Percentiles rank a stretch among this genome's conserved stretches.
Conservation (phyloP, 2,888 invertebrate genomes). For the Colletes collaris region DNA sequence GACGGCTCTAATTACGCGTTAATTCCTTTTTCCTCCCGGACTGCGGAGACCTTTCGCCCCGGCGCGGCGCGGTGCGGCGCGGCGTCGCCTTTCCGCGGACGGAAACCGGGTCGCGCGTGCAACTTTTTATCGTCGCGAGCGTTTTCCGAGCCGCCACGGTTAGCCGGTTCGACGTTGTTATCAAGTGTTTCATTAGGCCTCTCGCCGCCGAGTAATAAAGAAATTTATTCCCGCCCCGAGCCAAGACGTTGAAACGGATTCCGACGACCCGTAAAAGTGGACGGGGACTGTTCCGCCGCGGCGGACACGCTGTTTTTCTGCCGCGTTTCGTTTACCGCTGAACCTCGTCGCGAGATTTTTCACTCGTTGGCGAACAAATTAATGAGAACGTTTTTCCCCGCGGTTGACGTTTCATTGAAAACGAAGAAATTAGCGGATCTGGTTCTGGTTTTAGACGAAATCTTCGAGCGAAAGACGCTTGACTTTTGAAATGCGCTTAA, state of each 20-base stretch:
- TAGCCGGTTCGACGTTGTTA: conserved; percentile 44
- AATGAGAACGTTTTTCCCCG: too few relatives aligned
- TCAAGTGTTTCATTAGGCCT: conserved; percentile 48
- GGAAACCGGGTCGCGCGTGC: conserved; percentile 23
- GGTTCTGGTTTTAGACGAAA: too few relatives aligned
- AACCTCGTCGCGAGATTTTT: neutral
- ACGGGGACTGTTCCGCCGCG: conserved; percentile 14
- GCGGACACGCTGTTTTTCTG: neutral
- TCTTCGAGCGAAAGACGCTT: too few relatives aligned
- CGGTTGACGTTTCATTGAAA: too few relatives aligned
- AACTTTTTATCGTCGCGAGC: conserved; percentile 18
- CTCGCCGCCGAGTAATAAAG: conserved; percentile 46
- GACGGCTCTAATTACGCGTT: conserved; percentile 50
- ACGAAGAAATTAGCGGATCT: too few relatives aligned
- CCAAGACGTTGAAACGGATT: neutral
- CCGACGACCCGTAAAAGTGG: conserved; percentile 11
- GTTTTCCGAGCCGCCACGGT: conserved; percentile 15
- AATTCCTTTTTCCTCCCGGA: conserved; percentile 36
- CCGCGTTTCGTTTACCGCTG: neutral
- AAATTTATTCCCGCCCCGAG: conserved; percentile 42
- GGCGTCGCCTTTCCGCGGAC: conserved; percentile 12
- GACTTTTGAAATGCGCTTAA: too few relatives aligned
- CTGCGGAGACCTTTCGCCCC: conserved; percentile 5
- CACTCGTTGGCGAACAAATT: neutral
- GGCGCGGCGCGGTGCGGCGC: neutral